Percentiles rank a stretch among this genome's conserved stretches.
Conservation (phyloP, 2,888 invertebrate genomes). For the Hololepta plana region DNA sequence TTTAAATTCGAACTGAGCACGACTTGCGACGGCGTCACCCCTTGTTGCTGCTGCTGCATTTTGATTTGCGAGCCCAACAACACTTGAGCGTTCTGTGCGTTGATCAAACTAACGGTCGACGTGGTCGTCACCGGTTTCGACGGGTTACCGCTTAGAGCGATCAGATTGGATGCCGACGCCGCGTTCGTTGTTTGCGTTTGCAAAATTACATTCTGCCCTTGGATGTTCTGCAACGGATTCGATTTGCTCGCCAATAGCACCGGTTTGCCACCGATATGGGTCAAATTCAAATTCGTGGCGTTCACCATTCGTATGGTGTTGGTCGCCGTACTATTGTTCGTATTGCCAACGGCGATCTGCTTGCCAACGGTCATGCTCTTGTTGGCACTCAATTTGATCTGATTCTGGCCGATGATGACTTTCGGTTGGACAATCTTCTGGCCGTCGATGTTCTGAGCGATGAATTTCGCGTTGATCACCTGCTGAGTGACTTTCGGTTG, state of each 20-base stretch:
- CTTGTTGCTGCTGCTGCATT: slow-evolving; percentile 21
- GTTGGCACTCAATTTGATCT: slow-evolving; percentile 16
- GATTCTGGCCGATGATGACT: slow-evolving; percentile 18
- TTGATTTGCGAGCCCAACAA: slow-evolving; percentile 24
- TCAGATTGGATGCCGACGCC: no score
- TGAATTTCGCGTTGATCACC: slow-evolving; percentile 30
- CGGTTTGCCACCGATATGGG: slow-evolving; percentile 37
- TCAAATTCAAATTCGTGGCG: slow-evolving; percentile 28
- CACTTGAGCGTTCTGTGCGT: slow-evolving; percentile 19
- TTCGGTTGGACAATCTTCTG: slow-evolving; percentile 19
- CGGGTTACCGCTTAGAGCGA: no score
- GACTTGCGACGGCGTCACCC: slow-evolving; percentile 19
- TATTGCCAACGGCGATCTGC: slow-evolving; percentile 16
- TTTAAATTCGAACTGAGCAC: slow-evolving; percentile 12
- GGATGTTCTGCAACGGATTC: slow-evolving; percentile 22
- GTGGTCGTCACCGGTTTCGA: slow-evolving; percentile 7
- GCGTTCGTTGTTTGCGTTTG: slow-evolving; percentile 22
- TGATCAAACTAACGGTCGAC: slow-evolving; percentile 16
- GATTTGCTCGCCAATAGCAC: slow-evolving; percentile 33
- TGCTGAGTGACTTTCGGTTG: slow-evolving; percentile 25
- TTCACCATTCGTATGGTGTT: slow-evolving; percentile 32
- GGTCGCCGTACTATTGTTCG: no score
- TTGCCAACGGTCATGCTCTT: slow-evolving; percentile 16
- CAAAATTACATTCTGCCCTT: slow-evolving; percentile 28
- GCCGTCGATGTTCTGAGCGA: slow-evolving; percentile 19